Conservation (phyloP, 1,140 invertebrate species). For the Drosophila navojoa region DNA sequence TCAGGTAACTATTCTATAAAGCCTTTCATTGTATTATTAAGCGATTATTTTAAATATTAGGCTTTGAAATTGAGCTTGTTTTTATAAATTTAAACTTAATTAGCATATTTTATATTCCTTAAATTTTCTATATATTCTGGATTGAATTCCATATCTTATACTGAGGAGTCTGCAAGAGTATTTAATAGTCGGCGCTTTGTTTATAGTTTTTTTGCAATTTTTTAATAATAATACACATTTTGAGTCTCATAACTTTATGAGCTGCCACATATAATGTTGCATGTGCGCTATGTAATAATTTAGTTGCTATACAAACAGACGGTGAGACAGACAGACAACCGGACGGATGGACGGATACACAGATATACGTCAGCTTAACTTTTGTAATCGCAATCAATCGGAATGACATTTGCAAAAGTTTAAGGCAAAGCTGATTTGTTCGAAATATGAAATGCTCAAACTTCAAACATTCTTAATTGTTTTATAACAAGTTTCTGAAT, state of each 20-base stretch:
- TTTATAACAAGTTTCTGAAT: too few species aligned
- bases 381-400: conserved; percentile 72
- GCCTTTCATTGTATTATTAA: too few species aligned
- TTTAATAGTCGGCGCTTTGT: neutral
- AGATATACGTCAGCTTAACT: conserved; percentile 6
- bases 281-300: conserved; percentile 26
- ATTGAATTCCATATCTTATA: too few species aligned
- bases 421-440: neutral
- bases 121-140: too few species aligned
- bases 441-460: neutral
- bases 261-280: conserved; percentile 19
- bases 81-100: too few species aligned
- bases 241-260: conserved; percentile 29
- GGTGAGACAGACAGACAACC: neutral
- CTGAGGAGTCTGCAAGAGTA: neutral
- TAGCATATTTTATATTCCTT: too few species aligned
- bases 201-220: neutral
- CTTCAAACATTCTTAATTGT: too few species aligned
- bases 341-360: too few species aligned
- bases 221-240: conserved; percentile 18
- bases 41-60: too few species aligned
- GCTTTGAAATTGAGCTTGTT: too few species aligned
- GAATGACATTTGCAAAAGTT: conserved; percentile 63
- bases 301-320: conserved; percentile 27
- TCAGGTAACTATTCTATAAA: too few species aligned